These are phyloP conservation scores for Trichopoda pennipes DNA, from an alignment of 2,888 invertebrate species.

Conservation along the genomic window DNA sequence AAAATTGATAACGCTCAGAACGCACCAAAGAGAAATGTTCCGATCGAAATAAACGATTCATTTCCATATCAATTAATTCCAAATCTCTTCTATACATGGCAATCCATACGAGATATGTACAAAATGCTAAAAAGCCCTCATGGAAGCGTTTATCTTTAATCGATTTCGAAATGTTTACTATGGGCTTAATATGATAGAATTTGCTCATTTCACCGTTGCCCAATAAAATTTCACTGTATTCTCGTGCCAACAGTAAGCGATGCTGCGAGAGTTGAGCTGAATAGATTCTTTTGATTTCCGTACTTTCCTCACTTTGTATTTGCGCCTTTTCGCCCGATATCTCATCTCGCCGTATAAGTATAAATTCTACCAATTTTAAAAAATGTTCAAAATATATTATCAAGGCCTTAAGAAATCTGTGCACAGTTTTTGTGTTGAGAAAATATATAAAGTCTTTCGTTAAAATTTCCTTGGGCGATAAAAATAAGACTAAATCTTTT, in stretches of 20 bases:
- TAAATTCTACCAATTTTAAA: slow-evolving; percentile 77
- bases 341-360: slow-evolving; percentile 78
- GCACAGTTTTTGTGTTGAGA: slow-evolving; percentile 75
- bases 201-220: slow-evolving; percentile 75
- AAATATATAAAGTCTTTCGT: slow-evolving; percentile 75
- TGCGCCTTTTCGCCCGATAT: slow-evolving; percentile 73
- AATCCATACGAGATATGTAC: slow-evolving; percentile 78
- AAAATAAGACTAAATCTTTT: slow-evolving; percentile 77
- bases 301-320: slow-evolving; percentile 76
- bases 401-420: slow-evolving; percentile 76
- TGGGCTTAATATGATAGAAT: slow-evolving; percentile 76
- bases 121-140: slow-evolving; percentile 77
- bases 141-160: slow-evolving; percentile 75
- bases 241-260: slow-evolving; percentile 78
- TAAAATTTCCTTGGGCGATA: slow-evolving; percentile 75
- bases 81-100: slow-evolving; percentile 77
- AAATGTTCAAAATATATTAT: slow-evolving; percentile 80
- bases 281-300: slow-evolving; percentile 75
- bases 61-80: slow-evolving; percentile 77
- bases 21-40: slow-evolving; percentile 76
- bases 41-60: slow-evolving; percentile 79
- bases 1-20: slow-evolving; percentile 72
- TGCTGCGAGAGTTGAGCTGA: slow-evolving; percentile 77
- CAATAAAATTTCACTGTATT: slow-evolving; percentile 77
- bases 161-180: slow-evolving; percentile 75